These are phyloP conservation scores for Myiothlypis chrysogaster DNA, from an alignment of 2,797 vertebrate species.

Conservation along the genomic window DNA sequence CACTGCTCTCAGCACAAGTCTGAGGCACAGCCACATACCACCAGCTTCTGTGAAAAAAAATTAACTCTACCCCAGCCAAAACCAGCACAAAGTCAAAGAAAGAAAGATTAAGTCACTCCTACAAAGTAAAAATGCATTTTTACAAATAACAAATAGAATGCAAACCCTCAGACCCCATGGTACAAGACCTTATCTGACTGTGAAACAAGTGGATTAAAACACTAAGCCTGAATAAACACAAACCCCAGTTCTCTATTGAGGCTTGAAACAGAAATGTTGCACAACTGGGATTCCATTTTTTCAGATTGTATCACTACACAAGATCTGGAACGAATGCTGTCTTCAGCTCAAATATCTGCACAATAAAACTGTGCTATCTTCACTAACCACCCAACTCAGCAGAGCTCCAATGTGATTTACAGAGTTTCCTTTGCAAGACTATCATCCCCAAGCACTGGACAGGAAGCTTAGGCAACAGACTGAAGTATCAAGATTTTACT, in stretches of 20 bases:
- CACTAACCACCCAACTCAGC: not conserved
- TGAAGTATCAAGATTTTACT: not conserved
- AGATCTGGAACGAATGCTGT: not conserved
- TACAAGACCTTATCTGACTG: not conserved
- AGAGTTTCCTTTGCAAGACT: not conserved
- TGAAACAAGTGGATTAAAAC: not conserved
- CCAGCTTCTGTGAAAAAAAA: not conserved
- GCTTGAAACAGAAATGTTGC: not conserved
- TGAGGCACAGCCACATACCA: not conserved
- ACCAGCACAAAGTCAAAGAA: not conserved
- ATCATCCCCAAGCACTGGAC: not conserved
- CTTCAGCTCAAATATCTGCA: not conserved
- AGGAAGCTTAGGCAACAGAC: not conserved
- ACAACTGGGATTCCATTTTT: not conserved
- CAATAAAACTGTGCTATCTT: not conserved
- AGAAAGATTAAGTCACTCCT: not conserved
- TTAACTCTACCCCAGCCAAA: not conserved
- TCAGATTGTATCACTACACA: fast-evolving
- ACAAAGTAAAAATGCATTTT: not conserved
- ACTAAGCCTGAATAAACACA: not conserved
- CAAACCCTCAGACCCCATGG: not conserved
- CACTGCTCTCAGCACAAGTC: not conserved
- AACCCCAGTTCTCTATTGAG: not conserved
- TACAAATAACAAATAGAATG: not conserved
- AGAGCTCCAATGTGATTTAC: not conserved